Percentiles rank a stretch among this genome's conserved stretches.
phyloP scores from a whole-genome alignment of 1,140 invertebrate genomes.

The Drosophila ananassae region DNA sequence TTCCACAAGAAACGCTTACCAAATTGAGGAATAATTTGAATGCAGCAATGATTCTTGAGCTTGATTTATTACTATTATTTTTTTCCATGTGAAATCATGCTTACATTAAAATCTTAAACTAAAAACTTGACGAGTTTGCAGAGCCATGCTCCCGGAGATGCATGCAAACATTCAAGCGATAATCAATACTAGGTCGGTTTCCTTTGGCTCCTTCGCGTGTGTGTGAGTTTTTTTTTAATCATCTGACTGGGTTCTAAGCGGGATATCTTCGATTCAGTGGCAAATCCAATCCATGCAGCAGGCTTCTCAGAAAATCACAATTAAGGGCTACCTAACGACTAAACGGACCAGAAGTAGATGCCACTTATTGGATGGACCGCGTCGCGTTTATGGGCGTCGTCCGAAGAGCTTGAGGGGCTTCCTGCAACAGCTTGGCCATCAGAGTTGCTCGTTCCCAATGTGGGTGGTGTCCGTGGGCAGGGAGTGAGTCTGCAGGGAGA shows the following conservation, averaged over 20 bases:
- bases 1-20: not conserved
- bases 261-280: not conserved
- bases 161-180: constrained; percentile 19
- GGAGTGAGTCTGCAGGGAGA: constrained; percentile 71
- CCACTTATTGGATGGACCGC: not conserved
- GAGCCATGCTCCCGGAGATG: constrained; percentile 32
- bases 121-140: constrained; percentile 44
- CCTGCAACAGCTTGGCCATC: constrained; percentile 70
- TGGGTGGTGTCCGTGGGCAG: constrained; percentile 83
- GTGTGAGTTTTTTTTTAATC: constrained; percentile 4
- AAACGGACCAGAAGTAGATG: constrained; percentile 15
- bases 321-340: constrained; percentile 40
- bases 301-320: constrained; percentile 60
- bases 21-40: not conserved
- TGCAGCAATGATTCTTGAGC: constrained; percentile 10
- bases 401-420: constrained; percentile 47
- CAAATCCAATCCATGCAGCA: constrained; percentile 46
- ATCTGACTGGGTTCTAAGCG: not conserved
- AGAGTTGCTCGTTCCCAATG: constrained; percentile 83
- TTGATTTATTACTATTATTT: constrained; percentile 22
- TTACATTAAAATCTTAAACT: constrained; percentile 36
- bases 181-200: constrained; percentile 4
- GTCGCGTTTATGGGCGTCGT: constrained; percentile 50
- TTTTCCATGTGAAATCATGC: constrained; percentile 16
- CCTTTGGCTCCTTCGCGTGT: not conserved